Base-by-base conservation (phyloP, 2,113 vertebrate species). In the Perccottus glenii region DNA sequence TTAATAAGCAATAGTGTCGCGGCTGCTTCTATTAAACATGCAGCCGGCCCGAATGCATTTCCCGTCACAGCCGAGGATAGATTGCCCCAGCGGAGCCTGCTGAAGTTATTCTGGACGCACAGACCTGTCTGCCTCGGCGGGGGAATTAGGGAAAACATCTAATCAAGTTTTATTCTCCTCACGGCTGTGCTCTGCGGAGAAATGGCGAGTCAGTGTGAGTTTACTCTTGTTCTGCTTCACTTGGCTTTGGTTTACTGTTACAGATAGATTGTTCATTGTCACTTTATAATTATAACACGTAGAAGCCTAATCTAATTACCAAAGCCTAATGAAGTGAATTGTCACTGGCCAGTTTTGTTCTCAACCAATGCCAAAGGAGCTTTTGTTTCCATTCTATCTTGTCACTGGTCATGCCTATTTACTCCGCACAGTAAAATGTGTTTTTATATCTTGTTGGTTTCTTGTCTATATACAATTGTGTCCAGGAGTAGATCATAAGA, bases 1-100 rank as follows among this genome's bases (percentile, higher is more conserved):
- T 81, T 84, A 82, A 89, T 85, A 88, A 88, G 77, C 19, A 68
- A 53, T 36, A 57, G 60, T 69, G 65, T 73, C 49, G 75, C 19
- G 19, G 19, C 19, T 27, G 19, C 60, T 71, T 74, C 69, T 70
- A 60, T 86, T 75, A 81, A 69, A 72, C 63, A 64, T 38, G 59
- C 50, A n/a, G 42, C 62, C 44, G 16, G 56, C 36, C 64, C 64
- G 72, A 76, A 77, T 68, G 66, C 52, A 67, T 88, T 70, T 80
- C 72, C 67, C 49, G 66, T 80, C 72, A 60, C 42, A 42, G 19
- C 19, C 19, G 38, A 74, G 55, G 70, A 70, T 56, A 78, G 56
- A 79, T 78, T 59, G 46, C 62, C 63, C 71, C 42, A 33, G 47
- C 2, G 32, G 51, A 35, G 71, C 58, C 50, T 53, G 33, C 50